Conservation (phyloP, 2,888 invertebrate genomes). For the Panzeria rudis region DNA sequence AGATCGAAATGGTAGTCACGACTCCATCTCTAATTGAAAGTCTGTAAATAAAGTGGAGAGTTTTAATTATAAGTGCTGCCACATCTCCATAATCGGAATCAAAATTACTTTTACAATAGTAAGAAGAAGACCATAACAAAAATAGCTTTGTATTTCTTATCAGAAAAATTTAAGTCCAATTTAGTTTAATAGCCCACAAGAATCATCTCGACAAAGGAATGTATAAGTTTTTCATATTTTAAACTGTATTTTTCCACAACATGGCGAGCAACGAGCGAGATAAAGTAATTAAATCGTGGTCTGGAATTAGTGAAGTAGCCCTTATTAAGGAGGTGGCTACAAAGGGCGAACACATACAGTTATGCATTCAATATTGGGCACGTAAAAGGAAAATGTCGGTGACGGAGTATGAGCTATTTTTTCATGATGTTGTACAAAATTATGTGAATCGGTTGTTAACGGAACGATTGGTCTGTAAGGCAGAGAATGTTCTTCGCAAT, state of each 20-base stretch:
- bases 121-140: background rate
- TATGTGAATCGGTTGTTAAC: slow-evolving; percentile 81
- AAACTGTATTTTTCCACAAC: background rate
- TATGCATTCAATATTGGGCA: slow-evolving; percentile 81
- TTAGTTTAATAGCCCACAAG: background rate
- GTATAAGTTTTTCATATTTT: background rate
- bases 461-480: slow-evolving; percentile 80
- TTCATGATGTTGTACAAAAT: slow-evolving; percentile 81
- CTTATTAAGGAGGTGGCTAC: slow-evolving; percentile 83
- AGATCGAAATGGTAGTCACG: background rate
- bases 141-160: slow-evolving; percentile 36
- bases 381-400: slow-evolving; percentile 76
- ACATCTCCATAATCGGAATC: background rate
- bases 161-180: background rate
- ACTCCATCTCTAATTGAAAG: background rate
- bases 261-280: slow-evolving; percentile 75
- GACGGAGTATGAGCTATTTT: slow-evolving; percentile 78
- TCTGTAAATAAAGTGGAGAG: slow-evolving; percentile 5
- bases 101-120: background rate
- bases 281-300: slow-evolving; percentile 81
- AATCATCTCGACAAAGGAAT: background rate
- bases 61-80: slow-evolving; percentile 13
- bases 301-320: slow-evolving; percentile 79
- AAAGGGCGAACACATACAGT: slow-evolving; percentile 82
- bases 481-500: slow-evolving; percentile 78